These are phyloP conservation scores for Cygnus buccinator DNA, from an alignment of 2,113 vertebrate species.

Conservation along the genomic window DNA sequence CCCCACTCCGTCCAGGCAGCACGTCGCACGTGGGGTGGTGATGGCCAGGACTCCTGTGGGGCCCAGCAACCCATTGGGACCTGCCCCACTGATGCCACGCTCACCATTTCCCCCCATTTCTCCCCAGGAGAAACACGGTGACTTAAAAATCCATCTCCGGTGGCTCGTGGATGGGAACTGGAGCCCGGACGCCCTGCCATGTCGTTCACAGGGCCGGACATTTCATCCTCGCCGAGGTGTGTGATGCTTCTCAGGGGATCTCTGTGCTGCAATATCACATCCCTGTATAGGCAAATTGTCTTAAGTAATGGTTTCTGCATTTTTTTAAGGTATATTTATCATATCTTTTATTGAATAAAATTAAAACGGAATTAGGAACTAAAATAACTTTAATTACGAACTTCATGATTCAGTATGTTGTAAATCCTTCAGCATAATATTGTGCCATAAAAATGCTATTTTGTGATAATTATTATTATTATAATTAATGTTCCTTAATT, in stretches of 20 bases:
- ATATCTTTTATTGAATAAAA: conserved; percentile 72
- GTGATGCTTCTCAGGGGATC: conserved; percentile 5
- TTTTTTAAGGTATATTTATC: conserved; percentile 67
- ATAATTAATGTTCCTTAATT: conserved; percentile 76
- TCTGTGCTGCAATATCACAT: conserved; percentile 35
- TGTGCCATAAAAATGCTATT: conserved; percentile 77
- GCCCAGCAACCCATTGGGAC: background rate
- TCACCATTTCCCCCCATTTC: background rate
- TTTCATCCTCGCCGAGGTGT: background rate
- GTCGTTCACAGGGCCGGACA: background rate
- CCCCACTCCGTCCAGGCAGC: background rate
- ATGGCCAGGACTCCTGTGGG: background rate
- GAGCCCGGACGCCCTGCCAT: background rate
- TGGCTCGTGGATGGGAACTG: accelerated
- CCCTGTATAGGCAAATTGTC: conserved; percentile 8
- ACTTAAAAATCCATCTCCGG: background rate
- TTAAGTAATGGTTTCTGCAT: conserved; percentile 46
- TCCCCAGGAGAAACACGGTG: background rate
- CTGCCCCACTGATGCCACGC: background rate
- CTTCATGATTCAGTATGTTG: conserved; percentile 69
- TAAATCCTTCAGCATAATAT: conserved; percentile 77
- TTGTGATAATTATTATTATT: conserved; percentile 77
- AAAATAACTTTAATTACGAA: conserved; percentile 75
- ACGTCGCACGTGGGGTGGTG: accelerated
- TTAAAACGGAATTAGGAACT: conserved; percentile 71